These are phyloP conservation scores for Tapirus terrestris DNA, from an alignment of 2,113 vertebrate species.

Conservation along the genomic window DNA sequence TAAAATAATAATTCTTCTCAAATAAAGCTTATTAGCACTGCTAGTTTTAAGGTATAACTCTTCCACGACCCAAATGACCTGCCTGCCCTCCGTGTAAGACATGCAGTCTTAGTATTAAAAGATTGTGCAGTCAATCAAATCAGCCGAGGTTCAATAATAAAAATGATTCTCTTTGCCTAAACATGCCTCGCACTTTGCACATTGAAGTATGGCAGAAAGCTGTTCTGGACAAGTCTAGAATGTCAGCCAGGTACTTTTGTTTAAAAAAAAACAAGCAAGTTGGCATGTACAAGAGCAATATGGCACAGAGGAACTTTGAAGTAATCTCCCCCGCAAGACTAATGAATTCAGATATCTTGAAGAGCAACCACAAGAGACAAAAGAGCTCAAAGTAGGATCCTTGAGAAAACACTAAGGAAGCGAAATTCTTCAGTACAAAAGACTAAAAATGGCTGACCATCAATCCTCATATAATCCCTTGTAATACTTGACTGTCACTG, in stretches of 20 bases:
- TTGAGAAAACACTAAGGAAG: neutral
- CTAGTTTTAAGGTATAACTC: neutral
- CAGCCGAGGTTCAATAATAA: slow-evolving; percentile 13
- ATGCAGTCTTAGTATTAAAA: slow-evolving; percentile 14
- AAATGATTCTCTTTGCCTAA: slow-evolving; percentile 41
- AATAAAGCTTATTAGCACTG: neutral
- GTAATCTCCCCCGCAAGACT: neutral
- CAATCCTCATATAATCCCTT: neutral
- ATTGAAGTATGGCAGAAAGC: slow-evolving; percentile 27
- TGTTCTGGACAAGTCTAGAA: slow-evolving; percentile 14
- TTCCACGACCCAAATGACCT: slow-evolving; percentile 17
- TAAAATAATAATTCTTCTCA: slow-evolving; percentile 31
- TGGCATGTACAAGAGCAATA: neutral
- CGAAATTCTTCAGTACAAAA: slow-evolving; percentile 28
- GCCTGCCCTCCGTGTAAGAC: slow-evolving; percentile 9
- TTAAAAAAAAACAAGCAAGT: neutral
- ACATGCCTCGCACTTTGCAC: neutral
- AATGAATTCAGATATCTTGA: neutral
- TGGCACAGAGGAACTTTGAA: neutral
- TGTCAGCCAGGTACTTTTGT: neutral
- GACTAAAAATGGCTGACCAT: neutral
- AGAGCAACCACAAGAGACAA: neutral
- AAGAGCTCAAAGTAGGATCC: neutral
- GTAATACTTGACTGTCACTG: neutral
- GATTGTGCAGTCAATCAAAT: slow-evolving; percentile 37